Conservation (phyloP, 2,797 vertebrate genomes). For the Pagetopsis macropterus region DNA sequence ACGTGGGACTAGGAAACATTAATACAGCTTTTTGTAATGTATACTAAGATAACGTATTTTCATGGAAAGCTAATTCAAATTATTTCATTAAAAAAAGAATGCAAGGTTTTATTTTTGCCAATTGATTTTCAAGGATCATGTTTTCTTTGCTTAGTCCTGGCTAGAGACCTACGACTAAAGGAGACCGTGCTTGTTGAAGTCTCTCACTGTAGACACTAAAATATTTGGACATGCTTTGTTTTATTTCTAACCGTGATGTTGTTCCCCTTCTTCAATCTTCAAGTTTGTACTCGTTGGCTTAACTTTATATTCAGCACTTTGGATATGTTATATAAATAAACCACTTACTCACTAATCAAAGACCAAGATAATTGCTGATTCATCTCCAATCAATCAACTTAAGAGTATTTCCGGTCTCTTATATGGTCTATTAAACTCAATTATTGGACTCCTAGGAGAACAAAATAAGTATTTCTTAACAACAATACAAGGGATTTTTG, state of each 20-base stretch:
- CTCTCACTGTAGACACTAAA: no score
- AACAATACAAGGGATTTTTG: not conserved
- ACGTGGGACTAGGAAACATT: not conserved
- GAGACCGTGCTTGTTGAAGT: not conserved
- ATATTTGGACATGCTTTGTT: not conserved
- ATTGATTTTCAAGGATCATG: not conserved
- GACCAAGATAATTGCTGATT: not conserved
- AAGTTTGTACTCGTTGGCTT: not conserved
- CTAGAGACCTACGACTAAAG: not conserved
- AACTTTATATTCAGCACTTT: not conserved
- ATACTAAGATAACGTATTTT: not conserved
- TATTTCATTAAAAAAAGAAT: not conserved
- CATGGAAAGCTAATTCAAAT: not conserved
- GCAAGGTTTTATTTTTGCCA: not conserved
- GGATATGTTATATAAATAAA: slow-evolving; percentile 13
- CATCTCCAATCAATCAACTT: not conserved
- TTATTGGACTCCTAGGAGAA: not conserved
- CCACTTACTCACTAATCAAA: slow-evolving; percentile 1
- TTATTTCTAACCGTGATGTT: not conserved
- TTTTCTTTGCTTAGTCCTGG: not conserved
- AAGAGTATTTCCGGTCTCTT: not conserved
- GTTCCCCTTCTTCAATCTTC: not conserved
- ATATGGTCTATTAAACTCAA: not conserved
- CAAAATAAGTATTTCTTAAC: not conserved
- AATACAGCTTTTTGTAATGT: not conserved